Percentiles rank a stretch among this genome's conserved stretches.
phyloP scores from a whole-genome alignment of 2,113 vertebrate species.

The Petroica traversi region DNA sequence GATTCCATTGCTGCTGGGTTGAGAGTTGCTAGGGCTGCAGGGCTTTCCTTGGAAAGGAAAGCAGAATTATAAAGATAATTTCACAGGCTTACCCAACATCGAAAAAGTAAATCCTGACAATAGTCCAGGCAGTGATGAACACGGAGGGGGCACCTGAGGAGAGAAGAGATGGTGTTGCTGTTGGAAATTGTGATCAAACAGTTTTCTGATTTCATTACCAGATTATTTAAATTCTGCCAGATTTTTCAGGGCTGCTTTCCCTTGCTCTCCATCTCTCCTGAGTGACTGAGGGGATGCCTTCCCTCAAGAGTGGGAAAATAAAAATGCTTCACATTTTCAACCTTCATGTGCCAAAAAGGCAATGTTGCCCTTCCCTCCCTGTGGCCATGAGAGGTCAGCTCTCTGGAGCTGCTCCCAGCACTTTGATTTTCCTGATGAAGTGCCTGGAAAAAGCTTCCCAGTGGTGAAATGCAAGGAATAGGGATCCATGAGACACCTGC shows the following conservation, averaged over 20 bases:
- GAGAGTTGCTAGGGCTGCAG: not conserved
- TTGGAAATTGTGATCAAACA: not conserved
- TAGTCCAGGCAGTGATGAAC: conserved; percentile 88
- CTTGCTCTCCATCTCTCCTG: not conserved
- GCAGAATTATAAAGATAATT: not conserved
- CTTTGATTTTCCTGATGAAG: not conserved
- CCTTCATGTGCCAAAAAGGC: not conserved
- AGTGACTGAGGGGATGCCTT: not conserved
- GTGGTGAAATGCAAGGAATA: not conserved
- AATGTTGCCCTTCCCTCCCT: not conserved
- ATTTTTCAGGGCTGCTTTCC: not conserved
- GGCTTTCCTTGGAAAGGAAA: not conserved
- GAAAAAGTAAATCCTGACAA: conserved; percentile 81
- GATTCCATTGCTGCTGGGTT: no score
- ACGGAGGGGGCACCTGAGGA: conserved; percentile 83
- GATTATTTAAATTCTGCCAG: not conserved
- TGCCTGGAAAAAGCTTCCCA: not conserved
- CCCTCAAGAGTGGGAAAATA: not conserved
- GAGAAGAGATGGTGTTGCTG: not conserved
- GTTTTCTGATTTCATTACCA: not conserved
- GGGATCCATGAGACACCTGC: not conserved
- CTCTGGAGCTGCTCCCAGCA: not conserved
- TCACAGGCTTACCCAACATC: conserved; percentile 82
- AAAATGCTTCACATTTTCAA: not conserved
- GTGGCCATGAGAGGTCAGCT: not conserved